Percentiles rank a stretch among this genome's conserved stretches.
Evolutionary conservation across 2,113 vertebrate genomes (phyloP).

Genomic region (Hemiscyllium ocellatum): DNA sequence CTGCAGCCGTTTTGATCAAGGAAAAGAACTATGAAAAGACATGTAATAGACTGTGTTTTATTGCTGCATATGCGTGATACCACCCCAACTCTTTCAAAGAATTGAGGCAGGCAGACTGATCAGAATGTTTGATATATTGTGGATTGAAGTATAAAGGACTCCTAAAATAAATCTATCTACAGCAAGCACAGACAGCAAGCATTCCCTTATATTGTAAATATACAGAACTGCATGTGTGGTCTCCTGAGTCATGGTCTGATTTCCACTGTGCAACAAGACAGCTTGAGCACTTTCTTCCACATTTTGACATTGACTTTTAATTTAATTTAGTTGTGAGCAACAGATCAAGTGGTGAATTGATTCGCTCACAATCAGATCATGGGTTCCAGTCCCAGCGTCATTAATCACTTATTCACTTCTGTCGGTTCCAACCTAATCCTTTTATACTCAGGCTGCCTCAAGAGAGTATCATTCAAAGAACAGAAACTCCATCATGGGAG

Average conservation of each 20-base stretch:
- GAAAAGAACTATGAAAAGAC: not conserved
- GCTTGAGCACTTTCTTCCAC: not conserved
- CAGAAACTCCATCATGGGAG: not conserved
- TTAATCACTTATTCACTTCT: not conserved
- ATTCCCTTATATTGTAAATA: not conserved
- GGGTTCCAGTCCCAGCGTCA: not conserved
- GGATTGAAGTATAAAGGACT: not conserved
- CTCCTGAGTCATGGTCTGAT: slow-evolving; percentile 5
- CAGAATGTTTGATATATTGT: not conserved
- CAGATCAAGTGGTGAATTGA: slow-evolving; percentile 21
- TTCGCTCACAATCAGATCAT: not conserved
- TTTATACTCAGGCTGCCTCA: not conserved
- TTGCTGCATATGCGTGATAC: not conserved
- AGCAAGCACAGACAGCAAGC: not conserved
- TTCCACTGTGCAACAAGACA: not conserved
- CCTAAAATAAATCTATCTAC: slow-evolving; percentile 8
- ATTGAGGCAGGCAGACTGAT: not conserved
- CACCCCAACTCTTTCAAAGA: not conserved
- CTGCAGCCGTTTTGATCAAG: not conserved
- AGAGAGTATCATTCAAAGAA: not conserved
- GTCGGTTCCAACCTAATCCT: too few species aligned
- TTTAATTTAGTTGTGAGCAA: slow-evolving; percentile 13
- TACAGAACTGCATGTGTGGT: slow-evolving; percentile 7
- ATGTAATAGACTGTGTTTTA: not conserved
- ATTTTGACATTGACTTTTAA: slow-evolving; percentile 6